phyloP scores from a whole-genome alignment of 2,113 vertebrate genomes.

The Beaufortia kweichowensis region DNA sequence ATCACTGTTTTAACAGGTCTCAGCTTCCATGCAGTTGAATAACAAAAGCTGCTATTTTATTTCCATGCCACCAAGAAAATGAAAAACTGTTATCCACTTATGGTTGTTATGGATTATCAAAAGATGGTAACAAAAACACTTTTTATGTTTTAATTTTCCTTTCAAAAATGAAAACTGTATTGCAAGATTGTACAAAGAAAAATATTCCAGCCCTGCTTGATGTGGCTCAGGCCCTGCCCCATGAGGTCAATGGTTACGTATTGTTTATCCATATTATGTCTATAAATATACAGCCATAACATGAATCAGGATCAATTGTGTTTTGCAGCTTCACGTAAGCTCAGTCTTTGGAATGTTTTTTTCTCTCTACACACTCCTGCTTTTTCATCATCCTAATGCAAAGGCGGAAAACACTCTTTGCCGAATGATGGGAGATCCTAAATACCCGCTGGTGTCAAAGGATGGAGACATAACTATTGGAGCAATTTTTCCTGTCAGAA shows the following conservation, averaged over 20 bases:
- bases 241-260: background rate
- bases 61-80: no score
- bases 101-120: no score
- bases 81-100: no score
- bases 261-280: background rate
- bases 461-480: conserved; percentile 13
- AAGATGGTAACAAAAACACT: no score
- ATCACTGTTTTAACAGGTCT: no score
- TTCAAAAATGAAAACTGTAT: no score
- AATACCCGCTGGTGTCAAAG: background rate
- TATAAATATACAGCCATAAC: background rate
- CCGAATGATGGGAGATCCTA: background rate
- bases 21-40: no score
- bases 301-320: background rate
- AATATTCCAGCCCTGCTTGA: no score
- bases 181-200: no score
- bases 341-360: background rate
- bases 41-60: no score
- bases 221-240: background rate
- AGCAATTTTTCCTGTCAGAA: conserved; percentile 4
- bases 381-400: background rate
- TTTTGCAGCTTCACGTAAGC: background rate
- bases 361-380: background rate
- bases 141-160: background rate
- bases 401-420: background rate